Percentiles rank a stretch among this genome's conserved stretches.
Evolutionary conservation across 2,888 invertebrate genomes (phyloP).

Genomic region (Drosophila basisetae): DNA sequence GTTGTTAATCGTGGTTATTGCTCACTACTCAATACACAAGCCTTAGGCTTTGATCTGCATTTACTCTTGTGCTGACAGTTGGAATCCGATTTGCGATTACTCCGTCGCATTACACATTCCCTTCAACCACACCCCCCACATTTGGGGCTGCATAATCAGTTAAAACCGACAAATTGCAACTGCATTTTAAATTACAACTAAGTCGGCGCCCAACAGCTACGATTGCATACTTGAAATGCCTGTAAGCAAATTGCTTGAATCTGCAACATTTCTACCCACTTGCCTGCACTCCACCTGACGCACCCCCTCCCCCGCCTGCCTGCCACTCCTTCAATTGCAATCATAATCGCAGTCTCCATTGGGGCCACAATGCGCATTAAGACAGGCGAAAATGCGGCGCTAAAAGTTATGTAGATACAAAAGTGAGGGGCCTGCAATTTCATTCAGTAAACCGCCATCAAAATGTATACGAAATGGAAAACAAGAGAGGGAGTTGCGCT

Average conservation of each 20-base stretch:
- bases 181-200: slow-evolving; percentile 66
- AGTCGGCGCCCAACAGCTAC: slow-evolving; percentile 28
- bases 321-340: slow-evolving; percentile 7
- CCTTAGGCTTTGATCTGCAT: slow-evolving; percentile 6
- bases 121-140: neutral
- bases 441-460: slow-evolving; percentile 76
- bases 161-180: slow-evolving; percentile 65
- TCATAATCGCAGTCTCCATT: slow-evolving; percentile 41
- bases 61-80: slow-evolving; percentile 14
- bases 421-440: slow-evolving; percentile 51
- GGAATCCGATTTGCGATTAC: slow-evolving; percentile 30
- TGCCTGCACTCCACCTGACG: neutral
- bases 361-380: slow-evolving; percentile 55
- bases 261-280: slow-evolving; percentile 8
- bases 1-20: neutral
- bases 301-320: neutral
- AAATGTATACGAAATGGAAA: slow-evolving; percentile 27
- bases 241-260: slow-evolving; percentile 45
- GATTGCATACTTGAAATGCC: slow-evolving; percentile 30
- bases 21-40: neutral
- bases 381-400: slow-evolving; percentile 39
- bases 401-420: slow-evolving; percentile 68
- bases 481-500: neutral
- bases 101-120: slow-evolving; percentile 12
- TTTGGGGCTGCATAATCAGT: slow-evolving; percentile 34